Percentiles rank a stretch among this genome's conserved stretches.
phyloP scores from a whole-genome alignment of 2,888 invertebrate species.

The Dermolepida albohirtum region DNA sequence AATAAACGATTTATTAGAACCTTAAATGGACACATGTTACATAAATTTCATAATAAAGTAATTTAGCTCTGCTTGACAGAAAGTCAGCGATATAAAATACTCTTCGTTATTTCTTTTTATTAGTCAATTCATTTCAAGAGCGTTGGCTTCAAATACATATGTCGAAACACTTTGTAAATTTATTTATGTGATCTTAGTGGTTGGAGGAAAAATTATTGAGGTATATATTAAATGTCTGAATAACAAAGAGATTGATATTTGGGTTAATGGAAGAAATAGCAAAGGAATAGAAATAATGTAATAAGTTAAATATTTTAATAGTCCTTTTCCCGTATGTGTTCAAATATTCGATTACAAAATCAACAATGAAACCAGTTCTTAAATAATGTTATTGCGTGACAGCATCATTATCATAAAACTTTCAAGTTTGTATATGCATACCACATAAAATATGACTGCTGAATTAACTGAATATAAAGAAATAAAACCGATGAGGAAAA shows the following conservation, averaged over 20 bases:
- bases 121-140: slow-evolving; percentile 22
- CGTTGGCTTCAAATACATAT: slow-evolving; percentile 11
- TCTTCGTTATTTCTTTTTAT: slow-evolving; percentile 24
- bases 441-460: too few relatives aligned
- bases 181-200: slow-evolving; percentile 11
- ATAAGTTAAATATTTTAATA: slow-evolving; percentile 24
- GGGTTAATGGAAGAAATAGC: slow-evolving; percentile 24
- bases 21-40: slow-evolving; percentile 25
- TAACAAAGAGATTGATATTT: slow-evolving; percentile 25
- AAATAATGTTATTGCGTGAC: too few relatives aligned
- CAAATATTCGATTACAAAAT: slow-evolving; percentile 14
- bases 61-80: slow-evolving; percentile 23
- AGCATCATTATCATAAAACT: too few relatives aligned
- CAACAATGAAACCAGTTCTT: not conserved
- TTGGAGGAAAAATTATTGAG: slow-evolving; percentile 5
- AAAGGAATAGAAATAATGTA: slow-evolving; percentile 6
- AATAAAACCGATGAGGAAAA: too few relatives aligned
- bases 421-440: too few relatives aligned
- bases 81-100: slow-evolving; percentile 9
- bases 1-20: slow-evolving; percentile 22
- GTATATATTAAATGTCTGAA: slow-evolving; percentile 19
- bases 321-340: not conserved
- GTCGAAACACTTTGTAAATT: slow-evolving; percentile 17
- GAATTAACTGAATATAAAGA: too few relatives aligned
- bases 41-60: slow-evolving; percentile 31